Conservation (phyloP, 2,888 invertebrate genomes). For the Micoletzkya japonica region DNA sequence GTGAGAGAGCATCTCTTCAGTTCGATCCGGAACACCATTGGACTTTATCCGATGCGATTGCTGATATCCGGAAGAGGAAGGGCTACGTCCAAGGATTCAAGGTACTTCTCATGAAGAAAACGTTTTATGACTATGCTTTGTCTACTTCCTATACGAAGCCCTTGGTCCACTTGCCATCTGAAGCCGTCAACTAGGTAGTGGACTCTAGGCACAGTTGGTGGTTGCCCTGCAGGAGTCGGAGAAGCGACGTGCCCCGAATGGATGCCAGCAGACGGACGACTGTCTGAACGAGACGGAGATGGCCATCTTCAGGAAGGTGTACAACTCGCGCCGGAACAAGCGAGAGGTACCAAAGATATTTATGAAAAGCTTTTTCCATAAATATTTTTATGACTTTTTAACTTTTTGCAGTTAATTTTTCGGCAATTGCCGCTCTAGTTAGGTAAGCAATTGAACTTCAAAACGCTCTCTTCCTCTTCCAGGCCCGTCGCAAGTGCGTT, state of each 20-base stretch:
- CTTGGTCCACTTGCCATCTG: too few species aligned
- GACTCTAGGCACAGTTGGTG: too few species aligned
- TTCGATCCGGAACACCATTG: constrained; percentile 21
- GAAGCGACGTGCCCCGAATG: constrained; percentile 5
- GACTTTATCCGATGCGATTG: constrained; percentile 46
- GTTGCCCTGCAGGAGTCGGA: too few species aligned
- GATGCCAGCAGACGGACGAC: constrained; percentile 51
- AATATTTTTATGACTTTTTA: not conserved
- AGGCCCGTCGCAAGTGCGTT: constrained; percentile 9
- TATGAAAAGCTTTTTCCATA: not conserved
- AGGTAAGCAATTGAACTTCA: not conserved
- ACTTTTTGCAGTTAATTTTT: constrained; percentile 1
- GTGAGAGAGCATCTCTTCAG: not conserved
- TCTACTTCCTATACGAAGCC: too few species aligned
- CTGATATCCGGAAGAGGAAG: constrained; percentile 45
- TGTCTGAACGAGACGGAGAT: constrained; percentile 52
- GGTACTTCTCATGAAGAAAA: constrained; percentile 10
- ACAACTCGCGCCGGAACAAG: constrained; percentile 50
- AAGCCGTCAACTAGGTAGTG: too few species aligned
- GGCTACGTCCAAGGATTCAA: constrained; percentile 48
- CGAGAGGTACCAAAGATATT: constrained; percentile 34
- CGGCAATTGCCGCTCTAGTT: not conserved
- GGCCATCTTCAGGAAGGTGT: constrained; percentile 52
- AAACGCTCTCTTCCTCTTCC: not conserved
- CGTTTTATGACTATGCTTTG: too few species aligned